phyloP scores from a whole-genome alignment of 1,140 invertebrate species.

The Apis mellifera region DNA sequence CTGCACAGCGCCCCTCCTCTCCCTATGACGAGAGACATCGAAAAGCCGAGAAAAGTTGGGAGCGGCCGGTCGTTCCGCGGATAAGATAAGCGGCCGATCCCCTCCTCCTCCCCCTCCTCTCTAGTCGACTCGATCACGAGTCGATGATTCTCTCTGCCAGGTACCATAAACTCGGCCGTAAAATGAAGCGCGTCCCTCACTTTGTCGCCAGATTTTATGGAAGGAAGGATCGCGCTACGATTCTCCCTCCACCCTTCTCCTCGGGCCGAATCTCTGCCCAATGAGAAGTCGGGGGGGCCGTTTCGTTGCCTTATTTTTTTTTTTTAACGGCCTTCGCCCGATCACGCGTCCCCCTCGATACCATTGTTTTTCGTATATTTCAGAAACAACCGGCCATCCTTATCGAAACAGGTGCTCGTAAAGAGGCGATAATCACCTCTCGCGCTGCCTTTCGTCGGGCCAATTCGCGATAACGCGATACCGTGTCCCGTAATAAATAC shows the following conservation, averaged over 20 bases:
- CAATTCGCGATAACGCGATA: constrained; percentile 52
- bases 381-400: constrained; percentile 12
- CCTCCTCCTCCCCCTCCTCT: not conserved
- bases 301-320: constrained; percentile 49
- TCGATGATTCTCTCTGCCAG: constrained; percentile 49
- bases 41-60: constrained; percentile 32
- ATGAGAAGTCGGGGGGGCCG: constrained; percentile 51
- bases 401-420: constrained; percentile 60
- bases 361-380: constrained; percentile 32
- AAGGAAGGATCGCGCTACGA: constrained; percentile 27
- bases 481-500: constrained; percentile 40
- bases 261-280: constrained; percentile 24
- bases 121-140: constrained; percentile 40
- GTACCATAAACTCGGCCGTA: constrained; percentile 63
- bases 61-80: constrained; percentile 50
- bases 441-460: constrained; percentile 7
- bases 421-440: constrained; percentile 39
- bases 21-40: not conserved
- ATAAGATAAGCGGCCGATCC: constrained; percentile 62
- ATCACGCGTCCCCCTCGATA: constrained; percentile 4
- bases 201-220: constrained; percentile 67
- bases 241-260: not conserved
- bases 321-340: constrained; percentile 18
- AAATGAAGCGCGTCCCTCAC: constrained; percentile 64
- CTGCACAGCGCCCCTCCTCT: not conserved